Conservation (phyloP, 2,113 vertebrate species). For the Todiramphus saurophagus region DNA sequence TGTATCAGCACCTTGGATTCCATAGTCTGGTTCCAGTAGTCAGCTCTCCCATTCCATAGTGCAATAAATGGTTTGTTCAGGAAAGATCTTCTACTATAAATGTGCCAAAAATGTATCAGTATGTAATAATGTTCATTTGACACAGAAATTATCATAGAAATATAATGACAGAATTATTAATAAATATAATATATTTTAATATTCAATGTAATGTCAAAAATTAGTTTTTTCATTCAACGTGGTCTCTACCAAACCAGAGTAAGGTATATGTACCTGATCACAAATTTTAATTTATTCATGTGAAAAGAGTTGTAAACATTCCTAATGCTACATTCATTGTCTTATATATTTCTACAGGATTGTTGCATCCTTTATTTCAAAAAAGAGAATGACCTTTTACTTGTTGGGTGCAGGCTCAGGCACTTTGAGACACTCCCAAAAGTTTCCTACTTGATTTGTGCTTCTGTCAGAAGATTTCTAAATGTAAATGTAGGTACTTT, state of each 20-base stretch:
- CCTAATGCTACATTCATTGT: background rate
- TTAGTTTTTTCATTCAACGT: rapidly evolving
- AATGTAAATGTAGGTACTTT: constrained; percentile 17
- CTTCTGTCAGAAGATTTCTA: background rate
- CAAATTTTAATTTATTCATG: background rate
- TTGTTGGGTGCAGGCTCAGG: background rate
- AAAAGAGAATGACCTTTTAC: background rate
- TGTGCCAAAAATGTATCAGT: background rate
- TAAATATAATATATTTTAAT: background rate
- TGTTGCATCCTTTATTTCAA: background rate
- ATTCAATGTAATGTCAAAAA: background rate
- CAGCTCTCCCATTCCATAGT: background rate
- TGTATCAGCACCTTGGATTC: background rate
- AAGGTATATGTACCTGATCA: background rate
- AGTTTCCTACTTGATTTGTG: background rate
- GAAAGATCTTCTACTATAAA: background rate
- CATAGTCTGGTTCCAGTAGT: background rate
- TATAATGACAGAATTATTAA: background rate
- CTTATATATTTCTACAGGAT: background rate
- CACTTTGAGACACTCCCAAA: background rate
- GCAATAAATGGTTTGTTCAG: background rate
- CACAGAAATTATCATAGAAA: background rate
- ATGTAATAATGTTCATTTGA: background rate
- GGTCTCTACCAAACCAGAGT: background rate
- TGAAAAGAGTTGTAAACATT: background rate